These are phyloP conservation scores for Heteractis magnifica DNA, from an alignment of 92 coral and sea anemone species.

Conservation along the genomic window DNA sequence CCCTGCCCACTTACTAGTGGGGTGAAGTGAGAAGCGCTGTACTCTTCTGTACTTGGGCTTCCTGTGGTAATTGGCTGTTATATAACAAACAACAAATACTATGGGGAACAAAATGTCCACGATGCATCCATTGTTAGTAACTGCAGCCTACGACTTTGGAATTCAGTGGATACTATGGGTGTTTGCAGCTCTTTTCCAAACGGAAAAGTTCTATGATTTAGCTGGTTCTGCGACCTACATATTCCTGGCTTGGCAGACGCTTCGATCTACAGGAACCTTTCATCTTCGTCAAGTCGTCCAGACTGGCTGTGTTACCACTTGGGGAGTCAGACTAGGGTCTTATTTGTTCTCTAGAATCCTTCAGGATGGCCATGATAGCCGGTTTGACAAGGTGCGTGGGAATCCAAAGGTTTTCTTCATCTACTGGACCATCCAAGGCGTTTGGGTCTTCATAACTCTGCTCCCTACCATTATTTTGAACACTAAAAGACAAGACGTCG, in stretches of 20 bases:
- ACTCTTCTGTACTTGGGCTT: neutral
- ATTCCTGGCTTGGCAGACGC: conserved; percentile 72
- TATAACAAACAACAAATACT: neutral
- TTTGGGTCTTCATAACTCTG: conserved; percentile 82
- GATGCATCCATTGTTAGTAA: conserved; percentile 52
- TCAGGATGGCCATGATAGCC: conserved; percentile 78
- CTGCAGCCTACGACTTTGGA: conserved; percentile 82
- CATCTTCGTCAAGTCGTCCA: conserved; percentile 82
- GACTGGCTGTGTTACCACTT: conserved; percentile 78
- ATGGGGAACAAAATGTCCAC: conserved; percentile 47
- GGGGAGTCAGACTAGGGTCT: conserved; percentile 89
- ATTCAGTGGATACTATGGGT: conserved; percentile 88
- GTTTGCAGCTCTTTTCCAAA: conserved; percentile 65
- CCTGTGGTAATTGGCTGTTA: conserved; percentile 5
- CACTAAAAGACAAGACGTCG: conserved; percentile 60
- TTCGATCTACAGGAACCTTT: conserved; percentile 53
- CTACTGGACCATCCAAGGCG: conserved; percentile 88
- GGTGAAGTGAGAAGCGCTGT: neutral
- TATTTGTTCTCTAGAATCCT: conserved; percentile 74
- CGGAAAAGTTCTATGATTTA: conserved; percentile 82
- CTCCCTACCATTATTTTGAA: conserved; percentile 84
- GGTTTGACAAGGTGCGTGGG: conserved; percentile 78
- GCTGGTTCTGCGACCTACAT: conserved; percentile 88
- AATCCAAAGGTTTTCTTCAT: conserved; percentile 68
- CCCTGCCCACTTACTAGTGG: neutral